These are phyloP conservation scores for Tympanuchus pallidicinctus DNA, from an alignment of 2,113 vertebrate genomes.

Conservation along the genomic window DNA sequence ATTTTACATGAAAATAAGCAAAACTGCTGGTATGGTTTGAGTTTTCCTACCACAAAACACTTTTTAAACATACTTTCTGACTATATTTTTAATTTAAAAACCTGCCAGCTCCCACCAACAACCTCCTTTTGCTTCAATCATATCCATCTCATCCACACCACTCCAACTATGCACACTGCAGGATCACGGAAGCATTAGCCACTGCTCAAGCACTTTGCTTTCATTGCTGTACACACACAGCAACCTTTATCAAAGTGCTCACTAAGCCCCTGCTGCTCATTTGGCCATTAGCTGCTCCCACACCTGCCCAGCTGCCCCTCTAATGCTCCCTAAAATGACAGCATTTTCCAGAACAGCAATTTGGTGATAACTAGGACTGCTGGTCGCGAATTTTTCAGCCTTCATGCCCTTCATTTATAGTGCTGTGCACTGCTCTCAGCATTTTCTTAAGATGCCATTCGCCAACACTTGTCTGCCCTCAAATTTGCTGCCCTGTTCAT, in stretches of 20 bases:
- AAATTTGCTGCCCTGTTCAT: not conserved
- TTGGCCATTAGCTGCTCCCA: not conserved
- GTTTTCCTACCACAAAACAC: not conserved
- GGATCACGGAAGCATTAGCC: not conserved
- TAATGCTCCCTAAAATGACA: not conserved
- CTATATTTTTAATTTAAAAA: not conserved
- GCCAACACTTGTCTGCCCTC: not conserved
- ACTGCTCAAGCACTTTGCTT: not conserved
- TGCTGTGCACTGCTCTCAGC: not conserved
- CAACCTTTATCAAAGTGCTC: constrained; percentile 35
- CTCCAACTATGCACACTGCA: not conserved
- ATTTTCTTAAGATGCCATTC: not conserved
- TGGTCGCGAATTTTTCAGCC: not conserved
- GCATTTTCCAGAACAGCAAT: constrained; percentile 26
- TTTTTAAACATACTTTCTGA: not conserved
- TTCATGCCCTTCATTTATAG: not conserved
- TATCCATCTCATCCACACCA: not conserved
- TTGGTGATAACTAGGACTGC: constrained; percentile 18
- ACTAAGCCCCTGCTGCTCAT: not conserved
- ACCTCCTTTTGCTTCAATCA: not conserved
- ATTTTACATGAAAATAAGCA: not conserved
- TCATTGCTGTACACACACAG: not conserved
- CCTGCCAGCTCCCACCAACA: not conserved
- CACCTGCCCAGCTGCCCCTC: not conserved
- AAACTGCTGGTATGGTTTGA: not conserved